Evolutionary conservation across 2,888 invertebrate genomes (phyloP).

Genomic region (Drosophila mercatorum): DNA sequence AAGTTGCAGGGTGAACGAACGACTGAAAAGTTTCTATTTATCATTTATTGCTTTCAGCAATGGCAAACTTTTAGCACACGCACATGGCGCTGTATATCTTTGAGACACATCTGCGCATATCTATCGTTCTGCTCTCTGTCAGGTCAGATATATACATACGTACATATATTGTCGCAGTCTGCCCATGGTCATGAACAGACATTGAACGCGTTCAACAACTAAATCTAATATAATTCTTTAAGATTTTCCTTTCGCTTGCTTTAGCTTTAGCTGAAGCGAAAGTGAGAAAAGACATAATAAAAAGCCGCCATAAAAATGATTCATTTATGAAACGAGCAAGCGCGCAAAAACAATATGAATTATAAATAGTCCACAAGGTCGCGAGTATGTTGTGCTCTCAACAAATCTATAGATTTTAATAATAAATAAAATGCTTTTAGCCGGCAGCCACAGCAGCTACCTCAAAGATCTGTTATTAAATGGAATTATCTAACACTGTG

Average conservation of each 20-base stretch:
- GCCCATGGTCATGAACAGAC: conserved; percentile 55
- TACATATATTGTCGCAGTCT: conserved; percentile 1
- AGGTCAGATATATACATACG: neutral
- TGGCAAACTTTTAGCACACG: conserved; percentile 23
- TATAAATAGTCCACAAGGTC: conserved; percentile 73
- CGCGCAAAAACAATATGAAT: conserved; percentile 40
- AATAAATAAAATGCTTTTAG: conserved; percentile 34
- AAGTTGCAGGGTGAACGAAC: conserved; percentile 44
- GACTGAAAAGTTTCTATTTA: conserved; percentile 6
- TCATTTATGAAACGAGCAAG: conserved; percentile 49
- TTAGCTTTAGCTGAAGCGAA: conserved; percentile 45
- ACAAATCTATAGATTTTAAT: conserved; percentile 35
- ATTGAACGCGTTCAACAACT: conserved; percentile 70
- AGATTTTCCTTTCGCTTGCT: conserved; percentile 40
- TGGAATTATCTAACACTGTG: conserved; percentile 21
- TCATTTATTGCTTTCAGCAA: conserved; percentile 50
- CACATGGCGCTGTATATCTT: conserved; percentile 34
- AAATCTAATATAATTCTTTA: conserved; percentile 31
- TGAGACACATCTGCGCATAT: conserved; percentile 21
- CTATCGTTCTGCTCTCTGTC: neutral
- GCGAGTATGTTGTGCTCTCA: conserved; percentile 46
- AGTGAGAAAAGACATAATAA: conserved; percentile 50
- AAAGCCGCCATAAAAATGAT: conserved; percentile 58
- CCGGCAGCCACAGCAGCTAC: conserved; percentile 22
- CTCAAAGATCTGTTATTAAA: conserved; percentile 21